Base-by-base conservation (phyloP, 2,888 invertebrate genomes). In the Pocota personata region DNA sequence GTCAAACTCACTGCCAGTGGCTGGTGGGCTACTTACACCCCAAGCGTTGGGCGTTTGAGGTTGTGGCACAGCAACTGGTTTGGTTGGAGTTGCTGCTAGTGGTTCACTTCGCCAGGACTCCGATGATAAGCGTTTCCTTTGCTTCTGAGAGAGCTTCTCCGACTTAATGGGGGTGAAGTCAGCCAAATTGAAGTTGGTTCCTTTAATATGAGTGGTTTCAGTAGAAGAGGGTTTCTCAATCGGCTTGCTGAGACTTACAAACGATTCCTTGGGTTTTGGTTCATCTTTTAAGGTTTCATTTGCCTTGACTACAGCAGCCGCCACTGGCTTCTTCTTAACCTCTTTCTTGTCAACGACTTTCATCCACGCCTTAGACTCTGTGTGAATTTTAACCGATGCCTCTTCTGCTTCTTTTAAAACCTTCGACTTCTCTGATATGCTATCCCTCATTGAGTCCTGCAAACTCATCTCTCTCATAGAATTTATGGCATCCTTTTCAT, bases 111-210 rank as follows among this genome's bases (percentile, higher is more conserved):
- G 90, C 89, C 90, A 91, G 12, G 87, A 88, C 86, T 93, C 93
- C 0, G 93, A 93, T 6, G 93, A 92, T 46, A 94, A 89, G 46
- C 93, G 92, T 88, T 94, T 94, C 37, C 94, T 91, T 89, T 94
- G 93, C 87, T 94, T 94, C 88, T 95, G 95, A 1, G 94, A 94
- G 2, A 94, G 88, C 89, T 93, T 94, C 16, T 91, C 90, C 0
- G 87, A 46, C 55, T 87, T 88, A 1, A 82, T 27, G 30, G 91
- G 89, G n/a, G 90, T 89, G 48, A 92, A 88, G 35, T 91, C 89
- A 32, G 89, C 90, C 2, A 92, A 87, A 87, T 90, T 91, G 2
- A 92, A 87, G 55, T 90, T 90, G 35, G 89, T 90, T 7, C 62
- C 79, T 57, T 89, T 89, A 1, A 72, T 30, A 0, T 89, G 87